Conservation (phyloP, 1,140 invertebrate species). For the Diabrotica undecimpunctata region DNA sequence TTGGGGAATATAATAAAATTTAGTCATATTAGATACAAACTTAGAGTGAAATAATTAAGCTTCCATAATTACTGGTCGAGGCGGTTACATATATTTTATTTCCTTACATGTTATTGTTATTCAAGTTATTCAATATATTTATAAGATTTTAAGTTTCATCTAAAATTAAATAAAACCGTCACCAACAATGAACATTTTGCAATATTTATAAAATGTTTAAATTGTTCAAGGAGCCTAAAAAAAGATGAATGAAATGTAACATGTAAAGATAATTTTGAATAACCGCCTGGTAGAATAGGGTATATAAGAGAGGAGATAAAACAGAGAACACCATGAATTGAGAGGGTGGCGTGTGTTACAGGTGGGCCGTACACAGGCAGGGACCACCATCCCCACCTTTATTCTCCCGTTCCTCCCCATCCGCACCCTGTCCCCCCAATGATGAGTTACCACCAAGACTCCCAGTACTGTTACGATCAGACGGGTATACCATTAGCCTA, state of each 20-base stretch:
- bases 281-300: slow-evolving; percentile 11
- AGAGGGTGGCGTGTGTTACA: slow-evolving; percentile 50
- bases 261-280: background rate
- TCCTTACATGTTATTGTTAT: background rate
- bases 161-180: too few relatives aligned
- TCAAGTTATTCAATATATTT: too few relatives aligned
- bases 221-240: too few relatives aligned
- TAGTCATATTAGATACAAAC: too few relatives aligned
- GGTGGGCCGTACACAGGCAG: slow-evolving; percentile 51
- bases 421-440: slow-evolving; percentile 42
- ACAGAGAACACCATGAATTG: slow-evolving; percentile 16
- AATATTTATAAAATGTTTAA: too few relatives aligned
- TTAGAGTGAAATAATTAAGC: background rate
- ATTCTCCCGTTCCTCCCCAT: slow-evolving; percentile 43
- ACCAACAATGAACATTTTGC: too few relatives aligned
- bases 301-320: slow-evolving; percentile 1
- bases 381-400: slow-evolving; percentile 51
- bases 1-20: slow-evolving; percentile 12
- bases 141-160: too few relatives aligned
- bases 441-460: slow-evolving; percentile 55
- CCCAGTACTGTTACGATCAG: slow-evolving; percentile 60
- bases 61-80: background rate
- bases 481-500: slow-evolving; percentile 54
- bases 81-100: background rate
- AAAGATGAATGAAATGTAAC: too few relatives aligned